These are phyloP conservation scores for Eunapius fragilis DNA, from an alignment of 37 sponge, comb jelly and placozoan genomes.

Conservation along the genomic window DNA sequence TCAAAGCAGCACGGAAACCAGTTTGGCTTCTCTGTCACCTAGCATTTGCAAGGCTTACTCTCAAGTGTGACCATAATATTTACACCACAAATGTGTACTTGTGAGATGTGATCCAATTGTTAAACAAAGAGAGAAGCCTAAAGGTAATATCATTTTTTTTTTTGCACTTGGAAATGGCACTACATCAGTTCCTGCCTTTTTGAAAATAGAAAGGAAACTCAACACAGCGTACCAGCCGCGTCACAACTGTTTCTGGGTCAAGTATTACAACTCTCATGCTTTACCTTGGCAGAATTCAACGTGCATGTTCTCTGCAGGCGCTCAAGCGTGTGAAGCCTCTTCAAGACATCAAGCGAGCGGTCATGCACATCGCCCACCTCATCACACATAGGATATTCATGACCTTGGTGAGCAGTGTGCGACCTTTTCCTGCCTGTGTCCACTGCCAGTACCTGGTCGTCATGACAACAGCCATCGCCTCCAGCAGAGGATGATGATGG, in stretches of 20 bases:
- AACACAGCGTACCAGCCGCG: not conserved
- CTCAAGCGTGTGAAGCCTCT: not conserved
- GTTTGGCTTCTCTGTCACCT: not conserved
- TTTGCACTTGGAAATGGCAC: not conserved
- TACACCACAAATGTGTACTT: constrained; percentile 1
- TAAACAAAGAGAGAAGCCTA: not conserved
- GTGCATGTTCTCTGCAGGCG: not conserved
- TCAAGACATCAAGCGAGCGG: not conserved
- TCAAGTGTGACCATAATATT: not conserved
- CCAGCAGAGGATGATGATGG: not conserved
- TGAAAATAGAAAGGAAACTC: not conserved
- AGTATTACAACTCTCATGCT: not conserved
- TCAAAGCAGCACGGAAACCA: no score
- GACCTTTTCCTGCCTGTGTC: not conserved
- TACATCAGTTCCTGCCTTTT: not conserved
- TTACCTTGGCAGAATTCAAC: not conserved
- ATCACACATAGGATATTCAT: not conserved
- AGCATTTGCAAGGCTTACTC: not conserved
- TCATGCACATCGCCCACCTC: not conserved
- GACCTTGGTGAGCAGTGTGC: not conserved
- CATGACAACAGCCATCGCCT: not conserved
- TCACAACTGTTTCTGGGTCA: not conserved
- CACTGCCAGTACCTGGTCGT: not conserved
- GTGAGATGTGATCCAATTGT: not conserved
- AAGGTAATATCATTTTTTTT: no score